Evolutionary conservation across 2,888 invertebrate species (phyloP).

Genomic region (Athetis lepigone): DNA sequence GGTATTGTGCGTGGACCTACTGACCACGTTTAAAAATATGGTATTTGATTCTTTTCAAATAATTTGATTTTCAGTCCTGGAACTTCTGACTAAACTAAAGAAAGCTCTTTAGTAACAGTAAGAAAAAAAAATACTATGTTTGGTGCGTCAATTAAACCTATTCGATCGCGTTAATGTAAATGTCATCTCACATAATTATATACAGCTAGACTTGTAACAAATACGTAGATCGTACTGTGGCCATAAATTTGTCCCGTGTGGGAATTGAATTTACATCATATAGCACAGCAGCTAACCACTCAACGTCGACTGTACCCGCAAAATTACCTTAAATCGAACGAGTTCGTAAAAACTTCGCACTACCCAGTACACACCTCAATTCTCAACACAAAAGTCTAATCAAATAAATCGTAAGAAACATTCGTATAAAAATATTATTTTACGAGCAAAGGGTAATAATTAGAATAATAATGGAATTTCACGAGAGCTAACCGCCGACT

Average conservation of each 20-base stretch:
- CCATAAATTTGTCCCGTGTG: too few relatives aligned
- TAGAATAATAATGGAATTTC: conserved; percentile 26
- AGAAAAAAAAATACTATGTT: not conserved
- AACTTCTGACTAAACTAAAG: not conserved
- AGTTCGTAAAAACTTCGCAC: too few relatives aligned
- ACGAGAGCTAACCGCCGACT: conserved; percentile 26
- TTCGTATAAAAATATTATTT: conserved; percentile 5
- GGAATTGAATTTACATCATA: too few relatives aligned
- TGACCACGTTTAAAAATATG: conserved; percentile 6
- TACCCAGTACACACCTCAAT: not conserved
- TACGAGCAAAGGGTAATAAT: conserved; percentile 22
- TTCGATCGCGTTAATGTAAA: too few relatives aligned
- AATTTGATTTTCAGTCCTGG: not conserved
- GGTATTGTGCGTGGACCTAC: conserved; percentile 26
- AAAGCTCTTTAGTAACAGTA: too few relatives aligned
- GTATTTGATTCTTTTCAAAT: not conserved
- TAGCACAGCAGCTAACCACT: too few relatives aligned
- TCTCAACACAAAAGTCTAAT: not conserved
- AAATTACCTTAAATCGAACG: too few relatives aligned
- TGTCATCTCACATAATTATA: too few relatives aligned
- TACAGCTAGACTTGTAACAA: too few relatives aligned
- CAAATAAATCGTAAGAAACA: conserved; percentile 2
- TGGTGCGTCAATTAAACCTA: too few relatives aligned
- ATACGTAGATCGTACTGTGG: too few relatives aligned
- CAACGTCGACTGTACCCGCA: too few relatives aligned